These are phyloP conservation scores for Corynorhinus townsendii DNA, from an alignment of 2,113 vertebrate species.

Conservation along the genomic window DNA sequence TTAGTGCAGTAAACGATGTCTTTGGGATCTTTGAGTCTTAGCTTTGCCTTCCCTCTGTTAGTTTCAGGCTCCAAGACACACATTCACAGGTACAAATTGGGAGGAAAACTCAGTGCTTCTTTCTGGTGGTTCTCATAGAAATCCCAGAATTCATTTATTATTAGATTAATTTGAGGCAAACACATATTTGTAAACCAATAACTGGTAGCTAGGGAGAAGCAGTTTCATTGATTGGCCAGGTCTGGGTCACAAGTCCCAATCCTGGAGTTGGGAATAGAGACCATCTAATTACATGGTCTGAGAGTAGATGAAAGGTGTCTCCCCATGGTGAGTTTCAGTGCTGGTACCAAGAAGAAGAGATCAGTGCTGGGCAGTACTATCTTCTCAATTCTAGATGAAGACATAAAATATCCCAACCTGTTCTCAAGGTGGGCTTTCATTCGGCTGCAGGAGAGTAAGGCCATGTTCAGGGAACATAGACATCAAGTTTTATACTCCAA, in stretches of 20 bases:
- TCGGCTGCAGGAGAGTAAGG: neutral
- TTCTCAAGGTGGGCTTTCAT: neutral
- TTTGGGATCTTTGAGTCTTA: neutral
- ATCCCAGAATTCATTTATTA: neutral
- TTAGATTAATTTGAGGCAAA: neutral
- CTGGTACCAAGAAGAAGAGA: neutral
- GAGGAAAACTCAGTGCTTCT: neutral
- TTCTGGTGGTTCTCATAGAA: neutral
- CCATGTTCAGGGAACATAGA: neutral
- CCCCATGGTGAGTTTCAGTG: neutral
- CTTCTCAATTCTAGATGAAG: neutral
- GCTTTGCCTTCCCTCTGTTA: neutral
- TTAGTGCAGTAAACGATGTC: neutral
- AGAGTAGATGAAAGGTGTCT: neutral
- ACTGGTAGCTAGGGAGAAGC: neutral
- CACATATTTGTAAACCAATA: neutral
- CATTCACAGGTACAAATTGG: neutral
- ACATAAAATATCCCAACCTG: neutral
- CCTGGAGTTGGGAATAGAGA: neutral
- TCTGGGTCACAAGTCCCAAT: neutral
- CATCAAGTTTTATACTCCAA: neutral
- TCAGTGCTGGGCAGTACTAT: neutral
- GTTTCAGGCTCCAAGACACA: neutral
- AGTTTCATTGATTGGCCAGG: neutral
- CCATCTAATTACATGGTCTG: neutral